Base-by-base conservation (phyloP, 2,797 vertebrate genomes). In the Poeciliopsis presidionis region DNA sequence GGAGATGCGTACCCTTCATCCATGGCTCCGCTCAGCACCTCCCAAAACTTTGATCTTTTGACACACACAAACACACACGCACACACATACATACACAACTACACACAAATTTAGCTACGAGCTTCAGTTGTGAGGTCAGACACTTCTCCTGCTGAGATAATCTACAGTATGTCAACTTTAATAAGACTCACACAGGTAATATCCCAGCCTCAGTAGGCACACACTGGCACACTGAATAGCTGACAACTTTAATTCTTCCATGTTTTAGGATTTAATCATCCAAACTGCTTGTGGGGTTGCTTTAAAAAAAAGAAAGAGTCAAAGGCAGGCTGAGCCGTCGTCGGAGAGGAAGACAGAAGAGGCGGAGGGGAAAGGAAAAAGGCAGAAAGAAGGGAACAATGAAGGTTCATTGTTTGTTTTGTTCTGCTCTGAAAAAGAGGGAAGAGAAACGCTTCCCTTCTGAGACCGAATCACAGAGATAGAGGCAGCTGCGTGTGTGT, bases 371-470 rank as follows among this genome's bases (percentile, higher is more conserved):
- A 92, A 86, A 89, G 86, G 88, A 87, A 90, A 92, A 90, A 91
- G 87, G 87, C 87, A 92, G 88, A 92, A 88, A 90, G 86, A 79
- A 91, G 89, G 91, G 92, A 90, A 95, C 93, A 94, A 94, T 94
- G 90, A 90, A 85, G 89, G 87, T 82, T 94, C 92, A 94, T 95
- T 96, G 94, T 95, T 91, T 90, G 92, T 94, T 94, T 95, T 95
- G 94, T 95, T 93, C 94, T 92, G 90, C 91, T 94, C 91, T 92
- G 88, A 94, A 95, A 94, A 93, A 93, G 94, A 94, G 90, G 90
- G 88, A 95, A 94, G 91, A 93, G 92, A 92, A 92, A 89, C 83
- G 90, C 91, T 94, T 95, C 91, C 93, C 92, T 93, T 94, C 92
- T 89, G 91, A 93, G 94, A 94, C 93, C 88, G 90, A 92, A 92